Evolutionary conservation across 2,797 vertebrate genomes (phyloP).

Genomic region (Hirundo rustica): DNA sequence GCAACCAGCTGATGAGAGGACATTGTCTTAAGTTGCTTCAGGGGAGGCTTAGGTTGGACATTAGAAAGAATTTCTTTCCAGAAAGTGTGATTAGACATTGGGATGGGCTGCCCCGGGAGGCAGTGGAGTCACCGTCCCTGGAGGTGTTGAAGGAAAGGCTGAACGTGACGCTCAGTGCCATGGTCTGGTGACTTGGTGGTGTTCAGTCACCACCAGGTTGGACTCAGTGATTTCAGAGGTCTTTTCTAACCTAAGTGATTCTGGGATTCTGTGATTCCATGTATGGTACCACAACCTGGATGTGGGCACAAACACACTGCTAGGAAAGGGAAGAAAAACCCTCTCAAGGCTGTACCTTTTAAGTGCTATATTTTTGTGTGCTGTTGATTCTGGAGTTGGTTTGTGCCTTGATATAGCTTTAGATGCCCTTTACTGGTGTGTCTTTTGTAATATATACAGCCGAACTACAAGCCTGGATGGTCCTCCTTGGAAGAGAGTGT

Average conservation of each 20-base stretch:
- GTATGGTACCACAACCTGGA: background rate
- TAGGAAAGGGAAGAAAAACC: background rate
- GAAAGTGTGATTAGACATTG: background rate
- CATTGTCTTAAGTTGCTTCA: background rate
- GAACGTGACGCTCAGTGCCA: background rate
- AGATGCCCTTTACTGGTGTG: background rate
- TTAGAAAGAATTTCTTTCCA: background rate
- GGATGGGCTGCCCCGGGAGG: background rate
- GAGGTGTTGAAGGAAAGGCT: no score
- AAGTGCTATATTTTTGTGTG: background rate
- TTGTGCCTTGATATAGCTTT: background rate
- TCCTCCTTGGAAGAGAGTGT: background rate
- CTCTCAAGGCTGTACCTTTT: background rate
- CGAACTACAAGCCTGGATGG: background rate
- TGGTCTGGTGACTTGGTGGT: background rate
- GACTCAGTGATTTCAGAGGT: no score
- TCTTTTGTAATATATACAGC: background rate
- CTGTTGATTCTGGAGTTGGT: background rate
- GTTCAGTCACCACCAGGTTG: background rate
- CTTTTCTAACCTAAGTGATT: background rate
- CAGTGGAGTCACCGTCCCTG: fast-evolving
- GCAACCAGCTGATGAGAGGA: background rate
- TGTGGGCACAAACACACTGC: background rate
- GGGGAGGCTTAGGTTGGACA: background rate
- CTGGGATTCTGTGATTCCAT: background rate